Base-by-base conservation (phyloP, 2,888 invertebrate genomes). In the Chloromyia formosa region DNA sequence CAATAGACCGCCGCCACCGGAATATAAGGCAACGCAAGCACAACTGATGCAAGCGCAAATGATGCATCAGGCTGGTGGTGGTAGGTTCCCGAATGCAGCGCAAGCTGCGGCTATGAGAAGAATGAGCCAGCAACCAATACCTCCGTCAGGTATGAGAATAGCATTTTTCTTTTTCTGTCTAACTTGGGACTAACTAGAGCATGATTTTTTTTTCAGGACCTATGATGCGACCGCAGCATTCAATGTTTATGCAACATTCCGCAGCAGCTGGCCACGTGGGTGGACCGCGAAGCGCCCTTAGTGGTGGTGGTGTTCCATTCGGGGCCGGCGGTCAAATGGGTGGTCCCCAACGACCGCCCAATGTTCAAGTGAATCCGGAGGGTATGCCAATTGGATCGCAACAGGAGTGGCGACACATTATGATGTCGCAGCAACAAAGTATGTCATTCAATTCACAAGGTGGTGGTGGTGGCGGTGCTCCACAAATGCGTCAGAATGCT, bases 1-100 rank as follows among this genome's bases (percentile, higher is more conserved):
- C 0, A 87, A 88, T 22, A 88, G 93, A 72, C 93, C 94, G 35
- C 94, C 94, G 22, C 94, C 94, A 56, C 95, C 94, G 1, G 94
- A 94, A 84, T 94, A 95, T 86, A 94, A 94, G 84, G 90, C 92
- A 81, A 85, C 82, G 77, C 85, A 85, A 77, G 84, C 84, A 60
- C 86, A 86, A 75, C 78, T 85, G 68, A 84, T 86, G 84, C 86
- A 86, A 79, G 88, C 88, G 35, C 88, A 88, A 80, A 86, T 88
- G 86, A 88, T 88, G 87, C 88, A 88, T 78, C 83, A 82, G 7
- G 81, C 83, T n/a, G 68, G 68, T 4, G 85, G 87, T 9, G 86
- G 87, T 73, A 85, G 88, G 74, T 88, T 88, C 77, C 86, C 87
- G 53, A 87, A 88, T 80, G 84, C 88, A 22, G 87, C 88, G 0